Base-by-base conservation (phyloP, 2,113 vertebrate genomes). In the Noturus placidus region DNA sequence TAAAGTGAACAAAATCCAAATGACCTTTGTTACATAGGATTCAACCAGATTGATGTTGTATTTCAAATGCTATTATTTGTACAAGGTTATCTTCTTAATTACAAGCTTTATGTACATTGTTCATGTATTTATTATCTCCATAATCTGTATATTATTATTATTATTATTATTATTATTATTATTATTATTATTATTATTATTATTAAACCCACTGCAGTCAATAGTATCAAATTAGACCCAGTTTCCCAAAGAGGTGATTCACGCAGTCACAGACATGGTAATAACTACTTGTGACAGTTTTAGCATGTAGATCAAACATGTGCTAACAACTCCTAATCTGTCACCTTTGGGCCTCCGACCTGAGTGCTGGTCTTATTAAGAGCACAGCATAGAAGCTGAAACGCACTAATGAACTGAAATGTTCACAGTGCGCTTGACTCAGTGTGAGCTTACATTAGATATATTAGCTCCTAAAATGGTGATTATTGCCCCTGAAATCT, bases 391-490 rank as follows among this genome's bases (percentile, higher is more conserved):
- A 87, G 89, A 89, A 57, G 84, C 85, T 90, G 87, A 89, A 84
- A 77, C 81, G 87, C 89, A 90, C 90, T 93, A 93, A 93, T 93
- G 91, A 93, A 93, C 90, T 85, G 85, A 89, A 87, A 81, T 90
- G 87, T 91, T 93, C 89, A 82, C 91, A 90, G 90, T 59, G 72
- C 89, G 79, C 83, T 85, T 56, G 87, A 89, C 90, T 72, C 87
- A 88, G 88, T 88, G 89, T 91, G 91, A 92, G 91, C 89, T 89
- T 91, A 83, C 91, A 88, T 91, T 88, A 89, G 85, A 91, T 88
- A 85, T 92, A 92, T 92, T 93, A 92, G 92, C 89, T 87, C 90
- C 90, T 92, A 91, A 92, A 93, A 92, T 89, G 91, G 88, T 91
- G 91, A 93, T 92, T 91, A 92, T 91, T 89, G 72, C 86, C 33